These are phyloP conservation scores for Ptychadena robeensis DNA, from an alignment of 2,797 vertebrate genomes.

Conservation along the genomic window DNA sequence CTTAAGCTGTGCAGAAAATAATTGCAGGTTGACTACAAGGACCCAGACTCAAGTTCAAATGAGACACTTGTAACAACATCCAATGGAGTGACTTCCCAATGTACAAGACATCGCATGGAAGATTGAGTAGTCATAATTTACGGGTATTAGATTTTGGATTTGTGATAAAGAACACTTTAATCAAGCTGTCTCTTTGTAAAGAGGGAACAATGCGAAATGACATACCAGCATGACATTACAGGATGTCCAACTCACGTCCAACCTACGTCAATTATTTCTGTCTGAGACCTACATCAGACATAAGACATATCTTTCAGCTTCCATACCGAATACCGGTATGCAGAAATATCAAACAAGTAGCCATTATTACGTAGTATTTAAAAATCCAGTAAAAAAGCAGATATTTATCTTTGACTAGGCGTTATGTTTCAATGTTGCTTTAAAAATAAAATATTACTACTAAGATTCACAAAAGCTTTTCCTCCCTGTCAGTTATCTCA, in stretches of 20 bases:
- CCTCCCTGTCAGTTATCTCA: too few relatives aligned
- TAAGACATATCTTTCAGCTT: not conserved
- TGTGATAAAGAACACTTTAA: not conserved
- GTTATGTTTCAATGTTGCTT: too few relatives aligned
- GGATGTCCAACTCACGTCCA: not conserved
- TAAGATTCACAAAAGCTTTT: too few relatives aligned
- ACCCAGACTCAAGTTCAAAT: constrained; percentile 20
- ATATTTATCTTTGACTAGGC: too few relatives aligned
- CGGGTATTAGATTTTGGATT: not conserved
- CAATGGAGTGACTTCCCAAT: not conserved
- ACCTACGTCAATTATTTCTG: not conserved
- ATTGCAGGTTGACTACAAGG: constrained; percentile 22
- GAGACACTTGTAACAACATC: constrained; percentile 29
- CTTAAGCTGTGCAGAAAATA: constrained; percentile 18
- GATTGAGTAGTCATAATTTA: not conserved
- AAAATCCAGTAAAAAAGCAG: too few relatives aligned
- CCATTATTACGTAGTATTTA: not conserved
- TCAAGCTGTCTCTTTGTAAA: not conserved
- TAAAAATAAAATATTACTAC: too few relatives aligned
- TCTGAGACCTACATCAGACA: not conserved
- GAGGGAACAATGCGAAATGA: not conserved
- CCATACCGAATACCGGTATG: not conserved
- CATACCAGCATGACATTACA: not conserved
- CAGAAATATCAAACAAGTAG: not conserved
- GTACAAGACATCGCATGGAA: constrained; percentile 9